Base-by-base conservation (phyloP, 2,797 vertebrate genomes). In the Sphaeramia orbicularis region DNA sequence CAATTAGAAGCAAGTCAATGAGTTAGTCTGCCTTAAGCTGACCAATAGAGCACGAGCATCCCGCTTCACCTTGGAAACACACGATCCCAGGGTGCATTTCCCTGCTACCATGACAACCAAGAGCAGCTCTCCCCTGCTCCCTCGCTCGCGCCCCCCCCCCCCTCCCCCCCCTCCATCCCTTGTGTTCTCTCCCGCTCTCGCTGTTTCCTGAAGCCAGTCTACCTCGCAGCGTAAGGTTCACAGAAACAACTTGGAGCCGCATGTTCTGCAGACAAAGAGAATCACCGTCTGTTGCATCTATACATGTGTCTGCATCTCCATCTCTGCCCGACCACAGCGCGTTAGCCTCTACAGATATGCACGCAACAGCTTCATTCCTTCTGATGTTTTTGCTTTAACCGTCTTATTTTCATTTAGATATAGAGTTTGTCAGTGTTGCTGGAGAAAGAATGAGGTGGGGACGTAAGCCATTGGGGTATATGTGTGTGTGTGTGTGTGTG, bases 41-140 rank as follows among this genome's bases (percentile, higher is more conserved):
- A 86, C 90, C 90, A 91, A 91, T 89, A 24, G 81, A 84, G 76
- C 49, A 57, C 68, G 10, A 88, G 89, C 87, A 91, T 91, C 89
- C 84, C 16, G 43, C 88, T 88, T 91, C 86, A 90, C 90, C 90
- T 88, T 90, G 89, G 88, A 92, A 91, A 91, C 92, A 84, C 77
- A 71, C 81, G 8, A 89, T 91, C 92, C 89, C 91, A 84, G 88
- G 84, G 89, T 87, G 92, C 88, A 89, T 91, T 92, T 91, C 82
- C 81, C 82, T 91, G 90, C 91, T 93, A 84, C 90, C 91, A 92
- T 93, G 89, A 90, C 92, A 90, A 93, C 90, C 65, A 59, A 83
- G 50, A 89, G 76, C 86, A 89, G 85, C 81, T 85, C 88, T 87
- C 81, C 83, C 83, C 74, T 16, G 56, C 80, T 82, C 45, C 10